These are phyloP conservation scores for Sula dactylatra DNA, from an alignment of 2,113 vertebrate species.

Conservation along the genomic window DNA sequence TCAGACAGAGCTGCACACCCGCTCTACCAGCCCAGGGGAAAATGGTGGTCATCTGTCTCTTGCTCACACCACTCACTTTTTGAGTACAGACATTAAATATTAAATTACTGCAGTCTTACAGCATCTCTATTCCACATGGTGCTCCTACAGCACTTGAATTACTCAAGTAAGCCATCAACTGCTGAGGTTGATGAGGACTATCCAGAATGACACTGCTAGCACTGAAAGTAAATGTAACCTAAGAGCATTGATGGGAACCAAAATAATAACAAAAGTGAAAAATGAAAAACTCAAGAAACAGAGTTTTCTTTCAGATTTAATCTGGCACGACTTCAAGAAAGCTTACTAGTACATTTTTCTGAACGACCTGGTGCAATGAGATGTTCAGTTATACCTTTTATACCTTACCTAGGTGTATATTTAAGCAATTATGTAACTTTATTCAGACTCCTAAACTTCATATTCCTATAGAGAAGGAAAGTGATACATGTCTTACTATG, in stretches of 20 bases:
- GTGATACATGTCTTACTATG: not conserved
- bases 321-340: not conserved
- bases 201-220: not conserved
- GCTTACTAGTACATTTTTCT: not conserved
- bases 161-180: not conserved
- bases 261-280: not conserved
- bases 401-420: not conserved
- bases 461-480: not conserved
- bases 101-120: not conserved
- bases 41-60: not conserved
- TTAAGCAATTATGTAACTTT: not conserved
- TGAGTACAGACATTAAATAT: not conserved
- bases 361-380: not conserved
- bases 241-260: fast-evolving
- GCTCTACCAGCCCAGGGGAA: not conserved
- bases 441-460: not conserved
- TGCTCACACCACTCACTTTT: not conserved
- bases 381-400: not conserved
- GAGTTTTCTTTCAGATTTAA: not conserved
- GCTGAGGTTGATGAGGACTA: not conserved
- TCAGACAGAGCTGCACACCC: fast-evolving
- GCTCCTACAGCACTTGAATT: not conserved
- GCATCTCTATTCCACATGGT: not conserved
- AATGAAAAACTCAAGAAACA: not conserved
- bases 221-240: not conserved